phyloP scores from a whole-genome alignment of 2,888 invertebrate genomes.

The Sphecodes monilicornis region DNA sequence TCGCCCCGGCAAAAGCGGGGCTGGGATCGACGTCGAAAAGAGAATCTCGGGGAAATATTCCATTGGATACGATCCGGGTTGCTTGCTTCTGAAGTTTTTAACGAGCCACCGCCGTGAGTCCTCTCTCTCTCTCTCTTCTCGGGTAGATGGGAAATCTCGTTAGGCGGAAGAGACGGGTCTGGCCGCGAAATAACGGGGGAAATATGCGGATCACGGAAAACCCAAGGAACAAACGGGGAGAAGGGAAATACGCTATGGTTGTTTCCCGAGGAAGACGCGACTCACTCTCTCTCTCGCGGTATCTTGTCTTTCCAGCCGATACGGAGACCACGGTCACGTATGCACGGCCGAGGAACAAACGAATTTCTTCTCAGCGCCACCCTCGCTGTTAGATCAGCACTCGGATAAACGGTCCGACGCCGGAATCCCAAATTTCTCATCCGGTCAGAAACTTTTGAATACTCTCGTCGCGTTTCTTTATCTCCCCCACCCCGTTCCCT shows the following conservation, averaged over 20 bases:
- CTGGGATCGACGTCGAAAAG: not conserved
- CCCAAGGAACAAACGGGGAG: not conserved
- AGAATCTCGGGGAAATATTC: slow-evolving; percentile 10
- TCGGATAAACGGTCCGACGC: slow-evolving; percentile 29
- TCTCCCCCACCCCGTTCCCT: not conserved
- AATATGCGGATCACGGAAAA: slow-evolving; percentile 32
- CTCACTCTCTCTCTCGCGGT: not conserved
- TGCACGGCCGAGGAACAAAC: slow-evolving; percentile 40
- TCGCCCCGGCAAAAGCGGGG: not conserved
- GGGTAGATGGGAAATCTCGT: slow-evolving; percentile 10
- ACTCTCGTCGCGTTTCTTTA: slow-evolving; percentile 7
- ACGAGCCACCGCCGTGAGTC: not conserved
- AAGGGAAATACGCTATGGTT: not conserved
- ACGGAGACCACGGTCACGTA: slow-evolving; percentile 31
- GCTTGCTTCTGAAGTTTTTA: slow-evolving; percentile 4
- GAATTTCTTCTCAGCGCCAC: slow-evolving; percentile 34
- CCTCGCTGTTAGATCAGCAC: slow-evolving; percentile 4
- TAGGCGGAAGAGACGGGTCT: not conserved
- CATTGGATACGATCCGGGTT: slow-evolving; percentile 1
- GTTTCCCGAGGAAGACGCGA: slow-evolving; percentile 11
- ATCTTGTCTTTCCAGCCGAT: slow-evolving; percentile 18
- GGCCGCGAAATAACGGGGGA: slow-evolving; percentile 5
- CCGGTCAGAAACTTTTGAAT: slow-evolving; percentile 6
- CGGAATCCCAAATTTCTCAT: slow-evolving; percentile 30
- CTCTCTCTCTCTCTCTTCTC: not conserved